phyloP scores from a whole-genome alignment of 2,797 vertebrate genomes.

The Alouatta caraya region DNA sequence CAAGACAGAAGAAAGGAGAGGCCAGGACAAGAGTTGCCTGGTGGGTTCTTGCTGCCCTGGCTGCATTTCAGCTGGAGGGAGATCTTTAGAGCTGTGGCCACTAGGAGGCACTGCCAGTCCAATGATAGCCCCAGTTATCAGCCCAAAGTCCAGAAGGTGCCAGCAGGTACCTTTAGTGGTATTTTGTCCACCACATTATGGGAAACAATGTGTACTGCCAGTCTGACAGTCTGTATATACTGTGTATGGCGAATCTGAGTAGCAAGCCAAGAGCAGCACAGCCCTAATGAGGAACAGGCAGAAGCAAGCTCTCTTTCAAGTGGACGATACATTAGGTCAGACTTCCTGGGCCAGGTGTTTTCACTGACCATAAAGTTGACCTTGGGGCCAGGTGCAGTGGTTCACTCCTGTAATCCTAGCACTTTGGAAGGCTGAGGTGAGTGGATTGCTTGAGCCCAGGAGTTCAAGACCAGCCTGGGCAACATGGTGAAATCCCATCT shows the following conservation, averaged over 20 bases:
- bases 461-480: neutral
- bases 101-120: constrained; percentile 61
- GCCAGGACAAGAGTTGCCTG: no score
- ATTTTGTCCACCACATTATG: neutral
- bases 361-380: neutral
- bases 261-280: neutral
- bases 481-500: neutral
- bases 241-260: neutral
- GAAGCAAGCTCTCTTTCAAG: neutral
- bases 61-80: neutral
- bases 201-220: neutral
- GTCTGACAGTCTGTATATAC: neutral
- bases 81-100: neutral
- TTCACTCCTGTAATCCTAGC: neutral
- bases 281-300: no score
- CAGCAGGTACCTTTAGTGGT: neutral
- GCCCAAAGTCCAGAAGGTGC: neutral
- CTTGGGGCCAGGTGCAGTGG: neutral
- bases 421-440: neutral
- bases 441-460: neutral
- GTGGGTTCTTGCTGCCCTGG: neutral
- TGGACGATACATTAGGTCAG: neutral
- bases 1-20: neutral
- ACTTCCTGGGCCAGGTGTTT: neutral
- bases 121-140: neutral